These are phyloP conservation scores for Acleris sparsana DNA, from an alignment of 2,888 invertebrate genomes.

Conservation along the genomic window DNA sequence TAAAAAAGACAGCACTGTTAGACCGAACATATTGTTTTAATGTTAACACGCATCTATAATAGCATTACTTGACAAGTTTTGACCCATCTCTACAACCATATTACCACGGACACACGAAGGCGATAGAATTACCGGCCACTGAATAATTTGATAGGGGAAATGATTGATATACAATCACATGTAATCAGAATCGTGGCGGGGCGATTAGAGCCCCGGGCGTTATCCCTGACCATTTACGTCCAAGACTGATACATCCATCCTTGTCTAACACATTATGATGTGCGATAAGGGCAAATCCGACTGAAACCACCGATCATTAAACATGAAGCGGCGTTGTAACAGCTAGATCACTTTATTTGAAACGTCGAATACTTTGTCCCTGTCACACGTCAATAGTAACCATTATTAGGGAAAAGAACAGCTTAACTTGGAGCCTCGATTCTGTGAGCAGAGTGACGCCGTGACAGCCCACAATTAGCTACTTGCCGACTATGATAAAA, in stretches of 20 bases:
- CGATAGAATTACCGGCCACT: slow-evolving; percentile 80
- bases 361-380: no score
- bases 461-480: slow-evolving; percentile 65
- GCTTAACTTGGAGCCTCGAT: no score
- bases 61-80: slow-evolving; percentile 39
- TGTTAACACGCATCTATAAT: slow-evolving; percentile 24
- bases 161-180: slow-evolving; percentile 82
- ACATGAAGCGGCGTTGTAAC: slow-evolving; percentile 10
- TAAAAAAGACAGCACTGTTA: no score
- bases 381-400: no score
- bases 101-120: slow-evolving; percentile 62
- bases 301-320: slow-evolving; percentile 6
- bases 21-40: no score
- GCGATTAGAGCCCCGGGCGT: slow-evolving; percentile 63
- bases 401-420: no score
- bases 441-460: no score
- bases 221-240: slow-evolving; percentile 8
- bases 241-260: slow-evolving; percentile 14
- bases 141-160: slow-evolving; percentile 82
- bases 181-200: slow-evolving; percentile 80
- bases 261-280: slow-evolving; percentile 2
- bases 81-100: slow-evolving; percentile 58
- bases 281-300: slow-evolving; percentile 3
- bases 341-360: slow-evolving; percentile 29
- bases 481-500: no score